These are phyloP conservation scores for Cydia pomonella DNA, from an alignment of 1,140 invertebrate genomes.

Conservation along the genomic window DNA sequence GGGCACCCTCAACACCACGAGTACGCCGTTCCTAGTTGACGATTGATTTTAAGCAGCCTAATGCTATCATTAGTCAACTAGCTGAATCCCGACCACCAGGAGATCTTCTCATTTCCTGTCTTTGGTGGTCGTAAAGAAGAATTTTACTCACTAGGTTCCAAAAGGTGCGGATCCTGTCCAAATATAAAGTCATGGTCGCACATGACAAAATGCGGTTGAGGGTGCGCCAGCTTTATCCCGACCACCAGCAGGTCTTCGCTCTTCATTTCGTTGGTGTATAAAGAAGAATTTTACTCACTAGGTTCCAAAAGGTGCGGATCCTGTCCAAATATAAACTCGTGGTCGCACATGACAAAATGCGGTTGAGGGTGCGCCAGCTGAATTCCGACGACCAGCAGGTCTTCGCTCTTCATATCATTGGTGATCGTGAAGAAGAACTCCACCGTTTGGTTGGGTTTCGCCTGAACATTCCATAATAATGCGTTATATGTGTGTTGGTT, in stretches of 20 bases:
- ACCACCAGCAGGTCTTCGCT: slow-evolving; percentile 56
- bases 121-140: no score
- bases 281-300: slow-evolving; percentile 36
- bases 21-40: no score
- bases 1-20: no score
- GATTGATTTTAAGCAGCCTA: no score
- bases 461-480: slow-evolving; percentile 46
- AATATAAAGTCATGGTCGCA: slow-evolving; percentile 52
- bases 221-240: slow-evolving; percentile 57
- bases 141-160: slow-evolving; percentile 41
- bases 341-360: slow-evolving; percentile 51
- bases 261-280: slow-evolving; percentile 51
- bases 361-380: slow-evolving; percentile 60
- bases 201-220: slow-evolving; percentile 56
- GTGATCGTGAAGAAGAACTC: slow-evolving; percentile 52
- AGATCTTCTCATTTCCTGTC: no score
- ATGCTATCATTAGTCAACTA: no score
- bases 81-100: no score
- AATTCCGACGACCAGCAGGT: slow-evolving; percentile 54
- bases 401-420: slow-evolving; percentile 60
- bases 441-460: slow-evolving; percentile 53
- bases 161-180: slow-evolving; percentile 48
- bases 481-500: not conserved
- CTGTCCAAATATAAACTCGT: slow-evolving; percentile 54
- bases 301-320: slow-evolving; percentile 45